phyloP scores from a whole-genome alignment of 2,888 invertebrate genomes.

The Panorpa germanica region DNA sequence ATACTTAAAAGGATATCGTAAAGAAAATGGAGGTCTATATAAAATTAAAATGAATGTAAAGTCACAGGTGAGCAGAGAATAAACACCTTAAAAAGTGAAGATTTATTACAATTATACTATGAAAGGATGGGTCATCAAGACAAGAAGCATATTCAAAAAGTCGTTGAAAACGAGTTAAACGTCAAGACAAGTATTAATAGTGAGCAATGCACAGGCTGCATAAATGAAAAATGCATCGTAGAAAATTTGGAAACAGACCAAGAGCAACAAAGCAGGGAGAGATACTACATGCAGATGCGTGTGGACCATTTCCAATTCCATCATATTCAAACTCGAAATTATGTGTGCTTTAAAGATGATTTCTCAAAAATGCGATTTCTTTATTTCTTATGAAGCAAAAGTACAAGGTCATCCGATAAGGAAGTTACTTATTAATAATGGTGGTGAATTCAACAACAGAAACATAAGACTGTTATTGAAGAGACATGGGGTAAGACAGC shows the following conservation, averaged over 20 bases:
- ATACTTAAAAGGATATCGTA: too few species aligned
- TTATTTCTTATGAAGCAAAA: neutral
- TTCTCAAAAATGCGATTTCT: neutral
- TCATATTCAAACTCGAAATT: too few species aligned
- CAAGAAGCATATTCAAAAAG: slow-evolving; percentile 9
- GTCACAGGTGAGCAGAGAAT: too few species aligned
- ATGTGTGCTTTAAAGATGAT: slow-evolving; percentile 7
- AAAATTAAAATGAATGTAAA: too few species aligned
- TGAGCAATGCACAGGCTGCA: slow-evolving; percentile 11
- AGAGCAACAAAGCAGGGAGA: slow-evolving; percentile 9
- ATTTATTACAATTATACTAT: slow-evolving; percentile 8
- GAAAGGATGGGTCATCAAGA: slow-evolving; percentile 10
- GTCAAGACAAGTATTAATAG: slow-evolving; percentile 6
- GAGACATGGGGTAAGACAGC: slow-evolving; percentile 13
- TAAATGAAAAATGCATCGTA: slow-evolving; percentile 10
- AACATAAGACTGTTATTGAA: slow-evolving; percentile 10
- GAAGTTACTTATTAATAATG: too few species aligned
- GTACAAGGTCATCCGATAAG: too few species aligned
- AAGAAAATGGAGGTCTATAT: too few species aligned
- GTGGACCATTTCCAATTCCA: slow-evolving; percentile 10
- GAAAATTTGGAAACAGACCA: slow-evolving; percentile 9
- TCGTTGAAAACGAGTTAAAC: slow-evolving; percentile 9
- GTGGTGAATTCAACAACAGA: slow-evolving; percentile 14
- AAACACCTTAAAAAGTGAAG: too few species aligned
- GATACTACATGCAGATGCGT: slow-evolving; percentile 9